Base-by-base conservation (phyloP, 2,888 invertebrate genomes). In the Eulithis testata region DNA sequence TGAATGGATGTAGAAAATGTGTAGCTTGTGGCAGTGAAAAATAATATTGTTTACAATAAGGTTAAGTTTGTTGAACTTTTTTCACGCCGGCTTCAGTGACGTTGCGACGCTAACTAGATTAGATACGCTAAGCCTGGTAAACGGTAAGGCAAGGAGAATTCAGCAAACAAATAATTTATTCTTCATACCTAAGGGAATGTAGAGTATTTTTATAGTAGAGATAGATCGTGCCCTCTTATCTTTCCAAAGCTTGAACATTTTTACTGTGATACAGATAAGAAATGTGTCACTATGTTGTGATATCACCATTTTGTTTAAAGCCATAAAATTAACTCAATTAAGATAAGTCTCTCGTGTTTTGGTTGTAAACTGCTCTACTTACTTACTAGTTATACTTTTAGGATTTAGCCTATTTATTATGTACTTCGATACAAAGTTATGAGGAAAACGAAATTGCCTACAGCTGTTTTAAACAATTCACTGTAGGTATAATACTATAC, bases 31-130 rank as follows among this genome's bases (percentile, higher is more conserved):
- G 40, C 9, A 40, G 60, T 69, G 74, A 75, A 68, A 77, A 36
- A 53, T 14, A 36, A 68, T 68, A 73, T 72, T 77, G 77, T 81
- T 79, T 77, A 77, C 72, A 72, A 66, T 75, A 79, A 82, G 83
- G 83, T 85, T 83, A 87, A 86, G 91, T 91, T 91, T 90, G 87
- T 89, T 90, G 90, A 91, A 91, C 91, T 91, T 90, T 87, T 81
- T 85, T 81, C 83, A 82, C 81, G 82, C 81, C 85, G 85, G 85
- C 86, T 86, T 85, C 82, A 66, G 83, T 89, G 91, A 90, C 90
- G 89, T 90, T 90, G 89, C 87, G 86, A 71, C 79, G 74, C 84
- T 90, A 91, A 91, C 86, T 84, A 86, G 90, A 90, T 90, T 90
- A 91, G 84, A 83, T 83, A 86, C 81, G 84, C 77, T 88, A 82